Base-by-base conservation (phyloP, 2,888 invertebrate species). In the Eudasyphora cyanicolor region DNA sequence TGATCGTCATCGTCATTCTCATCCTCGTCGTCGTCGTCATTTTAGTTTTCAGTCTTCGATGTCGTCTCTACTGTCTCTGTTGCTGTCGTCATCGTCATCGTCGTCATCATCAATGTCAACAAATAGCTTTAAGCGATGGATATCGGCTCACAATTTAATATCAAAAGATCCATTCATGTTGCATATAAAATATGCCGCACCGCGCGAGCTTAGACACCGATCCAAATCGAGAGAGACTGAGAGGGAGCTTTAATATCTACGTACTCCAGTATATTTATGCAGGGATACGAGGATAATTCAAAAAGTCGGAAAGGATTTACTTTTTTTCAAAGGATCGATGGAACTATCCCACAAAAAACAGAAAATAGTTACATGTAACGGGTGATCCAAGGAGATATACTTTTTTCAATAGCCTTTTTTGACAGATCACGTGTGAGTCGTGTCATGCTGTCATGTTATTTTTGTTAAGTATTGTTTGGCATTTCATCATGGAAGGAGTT, bases 61-160 rank as follows among this genome's bases (percentile, higher is more conserved):
- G 45, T 60, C 29, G 57, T 57, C 57, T 4, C 17, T 21, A 8
- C 8, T 24, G 57, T 57, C 57, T 4, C 17, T 21, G 17, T 17
- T 24, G 38, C 24, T 24, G 67, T 42, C 38, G 76, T 49, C 42
- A 69, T 79, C 78, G 75, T 73, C 73, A 78, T 76, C 76, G 80
- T 84, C 78, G 74, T 84, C 81, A 81, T 84, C 81, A 84, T 84
- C 84, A 84, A 84, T 84, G 81, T 84, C 84, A 84, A 84, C 81
- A 84, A 84, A 81, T 84, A 81, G 84, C 81, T 76, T 71, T 79
- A 81, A 79, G 81, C 84, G 78, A 79, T 81, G 84, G 81, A 81
- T 81, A 84, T 84, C 84, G 81, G 84, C 81, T 76, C 67, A 84
- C 78, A 81, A 76, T 84, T 78, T 84, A 71, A 84, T 84, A 82